These are phyloP conservation scores for Diadema setosum DNA, from an alignment of 35 echinoderm and acorn worm genomes.

Conservation along the genomic window DNA sequence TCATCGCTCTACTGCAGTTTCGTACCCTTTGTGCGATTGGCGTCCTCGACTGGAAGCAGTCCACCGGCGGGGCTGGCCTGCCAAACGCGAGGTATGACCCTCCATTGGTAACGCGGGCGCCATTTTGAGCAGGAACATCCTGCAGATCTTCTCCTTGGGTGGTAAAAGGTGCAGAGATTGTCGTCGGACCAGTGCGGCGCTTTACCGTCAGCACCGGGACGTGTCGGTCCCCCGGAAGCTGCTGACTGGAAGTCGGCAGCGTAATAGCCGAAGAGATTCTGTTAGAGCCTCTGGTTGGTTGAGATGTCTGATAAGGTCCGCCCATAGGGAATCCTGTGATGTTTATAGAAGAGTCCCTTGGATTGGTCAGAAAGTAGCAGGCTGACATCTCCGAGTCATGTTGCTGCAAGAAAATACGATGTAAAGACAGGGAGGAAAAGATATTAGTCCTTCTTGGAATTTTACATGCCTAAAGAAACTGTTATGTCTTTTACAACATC, in stretches of 20 bases:
- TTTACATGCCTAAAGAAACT: too few species aligned
- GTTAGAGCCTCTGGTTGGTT: not conserved
- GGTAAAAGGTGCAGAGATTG: not conserved
- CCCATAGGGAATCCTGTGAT: not conserved
- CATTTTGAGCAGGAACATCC: not conserved
- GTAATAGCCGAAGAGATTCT: not conserved
- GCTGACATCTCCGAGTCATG: constrained; percentile 33
- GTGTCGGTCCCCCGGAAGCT: not conserved
- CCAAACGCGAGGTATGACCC: not conserved
- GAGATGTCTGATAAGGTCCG: not conserved
- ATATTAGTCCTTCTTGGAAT: too few species aligned
- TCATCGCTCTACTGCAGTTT: not conserved
- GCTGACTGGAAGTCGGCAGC: not conserved
- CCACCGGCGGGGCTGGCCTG: not conserved
- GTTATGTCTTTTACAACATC: too few species aligned
- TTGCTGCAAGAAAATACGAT: not conserved
- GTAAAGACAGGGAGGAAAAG: not conserved
- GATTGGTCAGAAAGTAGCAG: constrained; percentile 24
- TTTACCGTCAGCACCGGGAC: constrained; percentile 21
- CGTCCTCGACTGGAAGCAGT: not conserved
- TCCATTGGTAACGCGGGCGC: not conserved
- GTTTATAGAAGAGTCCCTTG: constrained; percentile 23
- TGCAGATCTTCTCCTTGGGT: not conserved
- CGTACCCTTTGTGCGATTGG: not conserved
- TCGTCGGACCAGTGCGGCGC: not conserved